Base-by-base conservation (phyloP, 2,113 vertebrate species). In the Xenus cinereus region DNA sequence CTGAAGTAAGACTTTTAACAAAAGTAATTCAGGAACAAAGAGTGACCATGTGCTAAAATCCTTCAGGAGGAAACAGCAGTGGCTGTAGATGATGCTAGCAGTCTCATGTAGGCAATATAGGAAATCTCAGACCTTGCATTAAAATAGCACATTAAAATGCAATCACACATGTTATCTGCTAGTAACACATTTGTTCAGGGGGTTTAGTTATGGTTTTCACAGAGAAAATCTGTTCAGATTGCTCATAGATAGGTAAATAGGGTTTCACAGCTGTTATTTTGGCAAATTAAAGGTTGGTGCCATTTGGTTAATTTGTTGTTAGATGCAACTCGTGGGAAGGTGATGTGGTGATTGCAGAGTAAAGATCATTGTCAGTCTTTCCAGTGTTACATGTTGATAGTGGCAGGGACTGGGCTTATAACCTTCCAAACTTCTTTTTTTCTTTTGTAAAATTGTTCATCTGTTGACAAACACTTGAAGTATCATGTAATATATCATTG, bases 161-260 rank as follows among this genome's bases (percentile, higher is more conserved):
- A 1, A 43, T 85, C 45, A 18, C 62, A 57, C 14, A 0, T 39
- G 16, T 62, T 76, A 12, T 73, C 78, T 94, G 59, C 71, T 50
- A 73, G 45, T 16, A 69, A 69, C 87, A 45, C 37, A 57, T 20
- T 76, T 87, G 53, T 79, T 80, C 7, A 9, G 35, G 33, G 18
- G 32, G 14, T 4, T 80, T 62, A 59, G 51, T 84, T 59, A 12
- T 15, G 51, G 37, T 59, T 95, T 82, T 89, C 43, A 77, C 32
- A 59, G 43, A 68, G 77, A 41, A 91, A 94, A 90, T 90, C 85
- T 93, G 82, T 68, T 93, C 50, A n/a, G 24, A 60, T 89, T 91
- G 81, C 83, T 89, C 62, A 77, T 12, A 66, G 75, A 27, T 78
- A 84, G 69, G 62, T 76, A 82, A 91, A 59, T 17, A 66, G 77